phyloP scores from a whole-genome alignment of 2,888 invertebrate species.

The Rosalia funebris region DNA sequence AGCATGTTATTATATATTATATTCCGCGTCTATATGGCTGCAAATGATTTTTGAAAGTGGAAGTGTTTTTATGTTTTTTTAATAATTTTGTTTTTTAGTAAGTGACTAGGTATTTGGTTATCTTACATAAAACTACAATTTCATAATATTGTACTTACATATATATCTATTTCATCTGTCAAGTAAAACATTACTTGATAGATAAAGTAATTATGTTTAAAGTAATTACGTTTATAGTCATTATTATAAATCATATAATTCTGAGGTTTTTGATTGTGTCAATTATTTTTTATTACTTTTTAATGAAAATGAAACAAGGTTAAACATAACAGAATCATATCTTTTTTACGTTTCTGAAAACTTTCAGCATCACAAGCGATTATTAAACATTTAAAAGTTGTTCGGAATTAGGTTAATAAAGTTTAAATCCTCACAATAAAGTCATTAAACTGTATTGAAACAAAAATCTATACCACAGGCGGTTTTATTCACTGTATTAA shows the following conservation, averaged over 20 bases:
- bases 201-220: neutral
- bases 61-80: too few species aligned
- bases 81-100: too few species aligned
- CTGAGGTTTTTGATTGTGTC: neutral
- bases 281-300: neutral
- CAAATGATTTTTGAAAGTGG: too few species aligned
- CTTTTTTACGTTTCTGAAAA: neutral
- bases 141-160: too few species aligned
- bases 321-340: neutral
- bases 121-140: too few species aligned
- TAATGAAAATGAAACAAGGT: neutral
- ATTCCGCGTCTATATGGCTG: too few species aligned
- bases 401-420: neutral
- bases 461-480: neutral
- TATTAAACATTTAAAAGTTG: constrained; percentile 2
- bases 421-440: neutral
- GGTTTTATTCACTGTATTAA: neutral
- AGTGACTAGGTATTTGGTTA: too few species aligned
- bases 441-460: neutral
- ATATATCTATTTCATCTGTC: too few species aligned
- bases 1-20: too few species aligned
- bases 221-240: neutral
- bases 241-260: too few species aligned
- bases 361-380: neutral
- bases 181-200: too few species aligned